A percentile compares a stretch with the other conserved stretches of the same genome.
Conservation (phyloP, 2,113 vertebrate genomes). For the Morphnarchus princeps region DNA sequence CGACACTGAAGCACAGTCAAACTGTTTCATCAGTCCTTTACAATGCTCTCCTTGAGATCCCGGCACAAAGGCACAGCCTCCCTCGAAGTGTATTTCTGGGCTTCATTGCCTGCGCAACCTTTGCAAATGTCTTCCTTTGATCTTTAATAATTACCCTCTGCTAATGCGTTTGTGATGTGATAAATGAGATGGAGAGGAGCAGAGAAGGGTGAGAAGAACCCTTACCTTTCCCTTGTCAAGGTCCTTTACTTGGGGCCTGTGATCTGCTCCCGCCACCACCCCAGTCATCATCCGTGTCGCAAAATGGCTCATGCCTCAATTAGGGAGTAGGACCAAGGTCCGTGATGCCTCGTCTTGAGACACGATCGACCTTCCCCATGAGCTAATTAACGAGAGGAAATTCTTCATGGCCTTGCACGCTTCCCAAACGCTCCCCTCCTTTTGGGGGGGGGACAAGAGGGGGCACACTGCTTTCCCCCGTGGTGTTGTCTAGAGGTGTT, state of each 20-base stretch:
- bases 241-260: background rate
- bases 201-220: background rate
- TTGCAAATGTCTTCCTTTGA: slow-evolving; percentile 15
- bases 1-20: background rate
- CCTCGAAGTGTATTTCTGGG: background rate
- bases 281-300: background rate
- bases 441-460: too few species aligned
- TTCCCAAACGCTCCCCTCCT: background rate
- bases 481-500: background rate
- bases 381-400: background rate
- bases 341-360: background rate
- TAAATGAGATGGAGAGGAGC: background rate
- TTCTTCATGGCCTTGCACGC: fast-evolving
- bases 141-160: background rate
- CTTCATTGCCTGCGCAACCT: background rate
- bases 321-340: background rate
- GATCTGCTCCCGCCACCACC: background rate
- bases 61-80: background rate
- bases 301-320: fast-evolving
- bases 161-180: background rate
- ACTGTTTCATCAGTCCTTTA: background rate
- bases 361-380: background rate
- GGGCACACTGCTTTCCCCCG: background rate
- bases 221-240: background rate
- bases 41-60: background rate